A percentile compares a stretch with the other conserved stretches of the same genome.
Evolutionary conservation across 2,797 vertebrate species (phyloP).

Genomic region (Garrulus glandarius): DNA sequence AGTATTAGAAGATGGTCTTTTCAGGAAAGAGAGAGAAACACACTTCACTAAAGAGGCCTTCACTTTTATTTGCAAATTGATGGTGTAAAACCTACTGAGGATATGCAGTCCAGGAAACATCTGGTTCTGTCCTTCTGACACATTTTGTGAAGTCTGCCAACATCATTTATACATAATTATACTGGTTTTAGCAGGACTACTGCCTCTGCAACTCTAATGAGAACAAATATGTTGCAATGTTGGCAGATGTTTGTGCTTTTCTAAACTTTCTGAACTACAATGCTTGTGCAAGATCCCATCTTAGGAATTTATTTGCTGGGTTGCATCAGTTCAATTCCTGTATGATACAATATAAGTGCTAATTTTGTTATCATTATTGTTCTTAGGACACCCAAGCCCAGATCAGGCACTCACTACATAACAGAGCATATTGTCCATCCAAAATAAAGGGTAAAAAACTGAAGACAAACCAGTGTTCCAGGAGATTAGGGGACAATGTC

Average conservation of each 20-base stretch:
- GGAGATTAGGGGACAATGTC: neutral
- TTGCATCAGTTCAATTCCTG: neutral
- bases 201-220: constrained; percentile 22
- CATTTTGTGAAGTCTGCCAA: constrained; percentile 11
- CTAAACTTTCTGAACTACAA: neutral
- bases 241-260: neutral
- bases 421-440: neutral
- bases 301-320: neutral
- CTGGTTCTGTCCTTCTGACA: constrained; percentile 16
- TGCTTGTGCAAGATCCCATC: neutral
- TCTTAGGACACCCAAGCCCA: neutral
- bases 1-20: neutral
- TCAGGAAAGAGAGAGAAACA: neutral
- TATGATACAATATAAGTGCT: neutral
- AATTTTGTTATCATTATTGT: neutral
- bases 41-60: neutral
- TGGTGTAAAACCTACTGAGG: neutral
- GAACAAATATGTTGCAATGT: neutral
- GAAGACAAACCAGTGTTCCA: neutral
- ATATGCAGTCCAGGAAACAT: neutral
- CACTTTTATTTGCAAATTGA: neutral
- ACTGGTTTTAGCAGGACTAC: constrained; percentile 19
- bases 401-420: neutral
- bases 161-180: constrained; percentile 4
- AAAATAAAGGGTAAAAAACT: neutral